Base-by-base conservation (phyloP, 2,888 invertebrate genomes). In the Boloria euphrosyne region DNA sequence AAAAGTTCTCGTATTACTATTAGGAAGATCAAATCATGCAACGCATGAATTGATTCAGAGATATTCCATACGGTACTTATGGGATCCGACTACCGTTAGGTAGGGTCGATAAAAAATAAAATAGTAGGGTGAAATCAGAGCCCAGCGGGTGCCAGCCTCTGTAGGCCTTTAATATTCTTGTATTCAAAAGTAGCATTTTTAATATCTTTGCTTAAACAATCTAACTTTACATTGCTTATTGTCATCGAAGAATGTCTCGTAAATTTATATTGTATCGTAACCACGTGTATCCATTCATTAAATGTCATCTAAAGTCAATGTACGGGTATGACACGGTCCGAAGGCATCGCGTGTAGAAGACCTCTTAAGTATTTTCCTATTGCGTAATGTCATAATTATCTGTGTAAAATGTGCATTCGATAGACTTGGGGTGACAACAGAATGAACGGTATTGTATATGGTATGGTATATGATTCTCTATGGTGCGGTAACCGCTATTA, bases 71-170 rank as follows among this genome's bases (percentile, higher is more conserved):
- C 83, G 83, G 80, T 85, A 82, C 75, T 76, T 75, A 75, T 64
- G 77, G 78, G 80, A 75, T 75, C 73, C 65, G 62, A 75, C 75
- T 86, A 84, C 90, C 88, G 90, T 90, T 90, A 90, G 89, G 84
- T 85, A 74, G 79, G 58, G 68, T 69, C 77, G 74, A 79, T 81
- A 87, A 87, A 89, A 88, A 88, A 82, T 75, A 74, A 75, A 78
- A 80, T 78, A 74, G 74, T 82, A 81, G 84, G 86, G 84, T 86
- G 83, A 84, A 88, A 87, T 87, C 80, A 80, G 77, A 83, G 78
- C 81, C 67, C 66, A 68, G 59, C 62, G 55, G 65, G 66, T 52
- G 57, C 53, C 54, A 57, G 44, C 47, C 57, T 65, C 44, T 17
- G 17, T 10, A 16, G 27, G 14, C n/a, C 52, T 49, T 63, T 63